A percentile compares a stretch with the other conserved stretches of the same genome.
Conservation (phyloP, 2,113 vertebrate genomes). For the Xiphophorus maculatus region DNA sequence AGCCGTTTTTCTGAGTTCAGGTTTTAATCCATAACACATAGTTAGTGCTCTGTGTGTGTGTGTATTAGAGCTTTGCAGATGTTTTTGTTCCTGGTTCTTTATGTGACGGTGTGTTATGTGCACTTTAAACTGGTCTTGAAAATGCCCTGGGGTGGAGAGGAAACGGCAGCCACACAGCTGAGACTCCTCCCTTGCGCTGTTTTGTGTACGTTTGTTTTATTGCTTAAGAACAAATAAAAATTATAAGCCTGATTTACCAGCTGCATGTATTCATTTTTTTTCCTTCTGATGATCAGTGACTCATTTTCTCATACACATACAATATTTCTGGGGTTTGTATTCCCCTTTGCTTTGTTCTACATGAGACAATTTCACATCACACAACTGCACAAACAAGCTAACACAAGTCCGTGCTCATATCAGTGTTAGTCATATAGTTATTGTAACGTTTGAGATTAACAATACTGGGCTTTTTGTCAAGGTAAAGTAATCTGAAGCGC, state of each 20-base stretch:
- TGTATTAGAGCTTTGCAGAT: slow-evolving; percentile 31
- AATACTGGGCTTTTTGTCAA: too few relatives aligned
- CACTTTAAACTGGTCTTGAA: slow-evolving; percentile 54
- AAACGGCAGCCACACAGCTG: slow-evolving; percentile 65
- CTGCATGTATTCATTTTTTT: slow-evolving; percentile 7
- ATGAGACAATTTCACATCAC: slow-evolving; percentile 3
- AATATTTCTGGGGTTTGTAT: slow-evolving; percentile 11
- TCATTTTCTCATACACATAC: slow-evolving; percentile 1
- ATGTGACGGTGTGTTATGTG: slow-evolving; percentile 3
- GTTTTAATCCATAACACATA: slow-evolving; percentile 8
- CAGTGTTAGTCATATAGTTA: slow-evolving; percentile 26
- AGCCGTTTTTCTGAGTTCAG: background rate
- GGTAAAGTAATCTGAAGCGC: too few relatives aligned
- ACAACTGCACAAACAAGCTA: slow-evolving; percentile 1
- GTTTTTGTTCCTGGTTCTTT: background rate
- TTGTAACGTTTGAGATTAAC: background rate
- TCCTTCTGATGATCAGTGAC: background rate
- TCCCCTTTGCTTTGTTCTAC: slow-evolving; percentile 6
- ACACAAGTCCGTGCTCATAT: slow-evolving; percentile 5
- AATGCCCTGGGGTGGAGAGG: slow-evolving; percentile 53
- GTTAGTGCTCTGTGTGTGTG: slow-evolving; percentile 37
- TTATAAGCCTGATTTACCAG: slow-evolving; percentile 38
- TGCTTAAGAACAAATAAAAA: slow-evolving; percentile 32
- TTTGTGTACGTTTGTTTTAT: slow-evolving; percentile 5
- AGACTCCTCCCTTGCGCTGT: slow-evolving; percentile 58